Evolutionary conservation across 2,888 invertebrate genomes (phyloP).

Genomic region (Tillus elongatus): DNA sequence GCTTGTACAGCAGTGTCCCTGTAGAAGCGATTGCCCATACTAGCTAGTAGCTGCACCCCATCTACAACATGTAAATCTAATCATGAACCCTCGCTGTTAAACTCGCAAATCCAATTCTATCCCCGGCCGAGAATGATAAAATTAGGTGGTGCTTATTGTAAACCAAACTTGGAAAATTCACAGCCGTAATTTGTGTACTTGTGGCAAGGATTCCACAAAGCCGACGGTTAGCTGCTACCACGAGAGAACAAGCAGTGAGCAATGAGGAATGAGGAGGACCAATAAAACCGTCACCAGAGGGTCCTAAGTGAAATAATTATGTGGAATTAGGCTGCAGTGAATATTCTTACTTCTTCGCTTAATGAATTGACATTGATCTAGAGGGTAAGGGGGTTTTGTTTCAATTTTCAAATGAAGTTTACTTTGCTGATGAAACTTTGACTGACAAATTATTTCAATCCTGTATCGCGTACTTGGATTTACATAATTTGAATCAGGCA

Average conservation of each 20-base stretch:
- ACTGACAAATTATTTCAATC: neutral
- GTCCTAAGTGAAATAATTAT: slow-evolving; percentile 41
- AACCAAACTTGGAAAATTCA: slow-evolving; percentile 47
- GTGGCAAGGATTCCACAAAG: slow-evolving; percentile 25
- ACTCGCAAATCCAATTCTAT: slow-evolving; percentile 45
- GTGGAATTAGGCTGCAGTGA: slow-evolving; percentile 39
- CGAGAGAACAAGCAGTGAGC: neutral
- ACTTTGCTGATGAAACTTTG: neutral
- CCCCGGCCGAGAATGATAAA: slow-evolving; percentile 42
- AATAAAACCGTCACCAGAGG: slow-evolving; percentile 21
- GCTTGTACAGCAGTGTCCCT: too few relatives aligned
- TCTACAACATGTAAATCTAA: slow-evolving; percentile 43
- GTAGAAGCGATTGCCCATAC: too few relatives aligned
- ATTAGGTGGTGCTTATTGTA: slow-evolving; percentile 47
- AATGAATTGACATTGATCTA: slow-evolving; percentile 43
- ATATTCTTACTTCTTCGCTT: slow-evolving; percentile 37
- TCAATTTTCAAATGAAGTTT: slow-evolving; percentile 37
- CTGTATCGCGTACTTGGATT: too few relatives aligned
- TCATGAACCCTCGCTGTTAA: slow-evolving; percentile 42
- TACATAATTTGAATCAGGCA: too few relatives aligned
- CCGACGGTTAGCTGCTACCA: slow-evolving; percentile 2
- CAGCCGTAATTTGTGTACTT: slow-evolving; percentile 42
- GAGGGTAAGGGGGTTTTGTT: slow-evolving; percentile 34
- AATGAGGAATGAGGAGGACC: slow-evolving; percentile 5
- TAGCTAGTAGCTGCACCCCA: slow-evolving; percentile 20